Conservation (phyloP, 2,888 invertebrate genomes). For the Theretra japonica region DNA sequence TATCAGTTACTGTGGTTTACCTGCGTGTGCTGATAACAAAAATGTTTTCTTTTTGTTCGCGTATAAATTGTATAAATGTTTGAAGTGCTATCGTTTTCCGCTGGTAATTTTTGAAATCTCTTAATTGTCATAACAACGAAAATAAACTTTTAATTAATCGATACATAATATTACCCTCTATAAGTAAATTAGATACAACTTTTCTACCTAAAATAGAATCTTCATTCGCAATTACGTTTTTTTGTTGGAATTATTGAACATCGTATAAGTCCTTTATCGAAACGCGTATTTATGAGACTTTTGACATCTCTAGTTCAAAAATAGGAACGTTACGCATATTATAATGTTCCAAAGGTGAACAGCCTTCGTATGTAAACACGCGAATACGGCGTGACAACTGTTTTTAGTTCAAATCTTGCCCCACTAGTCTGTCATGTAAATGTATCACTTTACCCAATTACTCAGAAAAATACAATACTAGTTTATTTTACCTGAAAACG, state of each 20-base stretch:
- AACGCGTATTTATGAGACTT: background rate
- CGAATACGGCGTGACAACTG: background rate
- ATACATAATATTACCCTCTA: too few species aligned
- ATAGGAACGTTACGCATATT: background rate
- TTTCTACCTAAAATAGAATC: too few species aligned
- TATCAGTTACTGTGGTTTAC: background rate
- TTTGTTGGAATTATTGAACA: too few species aligned
- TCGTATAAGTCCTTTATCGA: too few species aligned
- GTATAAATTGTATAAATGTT: too few species aligned
- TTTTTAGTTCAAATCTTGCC: background rate
- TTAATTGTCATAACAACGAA: too few species aligned
- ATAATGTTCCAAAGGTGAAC: constrained; percentile 6
- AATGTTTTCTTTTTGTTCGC: background rate
- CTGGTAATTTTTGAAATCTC: background rate
- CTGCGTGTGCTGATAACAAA: background rate
- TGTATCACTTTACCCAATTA: too few species aligned
- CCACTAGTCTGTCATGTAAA: background rate
- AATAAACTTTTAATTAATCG: too few species aligned
- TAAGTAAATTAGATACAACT: too few species aligned
- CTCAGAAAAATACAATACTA: too few species aligned
- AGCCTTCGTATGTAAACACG: background rate
- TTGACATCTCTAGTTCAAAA: background rate
- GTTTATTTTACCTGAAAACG: too few species aligned
- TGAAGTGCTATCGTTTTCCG: background rate
- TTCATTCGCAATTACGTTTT: too few species aligned